Evolutionary conservation across 1,140 invertebrate species (phyloP).

Genomic region (Homarus americanus): DNA sequence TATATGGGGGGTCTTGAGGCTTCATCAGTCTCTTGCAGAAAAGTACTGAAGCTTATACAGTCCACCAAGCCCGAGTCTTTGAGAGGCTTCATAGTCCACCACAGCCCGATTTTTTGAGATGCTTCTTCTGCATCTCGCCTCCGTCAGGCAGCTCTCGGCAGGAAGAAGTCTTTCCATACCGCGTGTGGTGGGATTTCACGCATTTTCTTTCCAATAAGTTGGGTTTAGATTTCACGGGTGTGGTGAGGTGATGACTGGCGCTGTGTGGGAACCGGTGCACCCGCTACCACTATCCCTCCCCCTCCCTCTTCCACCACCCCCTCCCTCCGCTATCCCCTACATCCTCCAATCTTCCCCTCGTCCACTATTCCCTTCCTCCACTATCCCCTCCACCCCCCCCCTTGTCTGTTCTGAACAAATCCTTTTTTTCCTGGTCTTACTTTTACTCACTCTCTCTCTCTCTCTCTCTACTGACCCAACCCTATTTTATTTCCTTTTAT

Average conservation of each 20-base stretch:
- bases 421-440: background rate
- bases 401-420: too few species aligned
- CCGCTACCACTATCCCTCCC: background rate
- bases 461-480: background rate
- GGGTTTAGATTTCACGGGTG: background rate
- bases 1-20: background rate
- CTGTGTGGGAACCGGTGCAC: background rate
- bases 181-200: too few species aligned
- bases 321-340: too few species aligned
- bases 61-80: too few species aligned
- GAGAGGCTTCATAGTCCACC: too few species aligned
- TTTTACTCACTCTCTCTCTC: background rate
- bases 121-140: too few species aligned
- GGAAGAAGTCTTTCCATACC: too few species aligned
- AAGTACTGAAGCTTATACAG: too few species aligned
- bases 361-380: background rate
- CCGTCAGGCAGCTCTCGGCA: too few species aligned
- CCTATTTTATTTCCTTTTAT: background rate
- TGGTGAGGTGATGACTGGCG: background rate
- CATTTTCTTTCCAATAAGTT: background rate
- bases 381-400: too few species aligned
- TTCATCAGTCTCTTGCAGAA: background rate
- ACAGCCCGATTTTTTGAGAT: too few species aligned
- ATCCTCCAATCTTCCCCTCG: too few species aligned
- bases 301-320: background rate